Evolutionary conservation across 2,113 vertebrate species (phyloP), one percentile per base, ranked within the genome.

Genomic region (Heterotis niloticus): DNA sequence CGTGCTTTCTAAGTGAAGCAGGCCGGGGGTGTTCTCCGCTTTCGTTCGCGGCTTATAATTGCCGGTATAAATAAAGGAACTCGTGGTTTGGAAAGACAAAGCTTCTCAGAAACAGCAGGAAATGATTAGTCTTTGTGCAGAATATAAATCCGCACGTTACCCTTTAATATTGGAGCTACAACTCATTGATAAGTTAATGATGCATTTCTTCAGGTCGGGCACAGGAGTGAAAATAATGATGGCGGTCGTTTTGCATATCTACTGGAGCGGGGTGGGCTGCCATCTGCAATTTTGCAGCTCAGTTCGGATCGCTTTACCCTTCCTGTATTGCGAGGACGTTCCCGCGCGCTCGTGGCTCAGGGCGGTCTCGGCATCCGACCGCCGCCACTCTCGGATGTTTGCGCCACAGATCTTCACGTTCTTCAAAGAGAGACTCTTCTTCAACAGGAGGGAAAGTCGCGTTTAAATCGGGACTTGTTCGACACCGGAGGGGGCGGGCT

Each of bases 201-300:
- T 88, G 89, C 89, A 84, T 88, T 78, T n/a, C 84, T 76, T 66
- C 17, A 80, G 90, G 89, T 90, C 88, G 85, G 86, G 80, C 86
- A 85, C 78, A 79, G 78, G 86, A 78, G 1, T 57, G 74, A 81
- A 69, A 66, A 85, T 86, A 87, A 90, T 88, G 87, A 91, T 85
- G 87, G 83, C 82, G 86, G 86, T 89, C 89, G 86, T 90, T 91
- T 90, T 89, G 85, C 82, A 87, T 90, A 87, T 90, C 89, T 90
- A 85, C 85, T 86, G 86, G 86, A 85, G 65, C 84, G 86, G 78
- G 81, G 70, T 81, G 82, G 86, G 88, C 88, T 88, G 90, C 85
- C 89, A 91, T 90, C 89, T 91, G 90, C 86, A 91, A 90, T 92
- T 93, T 92, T 90, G 92, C 84, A 88, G 85, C 86, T 92, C 88